Percentiles rank a stretch among this genome's conserved stretches.
Conservation (phyloP, 2,113 vertebrate genomes). For the pig (Sus scrofa) region T2T-Sscrofa CM000827.6:59155001-59155500, state of each 20-base stretch:
- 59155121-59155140: neutral
- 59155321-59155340: neutral
- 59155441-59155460: too few relatives aligned
- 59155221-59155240: conserved; percentile 23
- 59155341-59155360: neutral
- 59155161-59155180: neutral
- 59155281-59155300: neutral
- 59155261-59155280: neutral
- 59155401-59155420: too few relatives aligned
- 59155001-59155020: neutral
- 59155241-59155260: neutral
- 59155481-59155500: too few relatives aligned
- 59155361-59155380: neutral
- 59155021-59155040: neutral
- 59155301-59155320: neutral
- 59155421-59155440: too few relatives aligned
- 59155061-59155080: neutral
- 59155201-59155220: neutral
- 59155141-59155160: neutral
- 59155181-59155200: conserved; percentile 3
- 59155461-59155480: too few relatives aligned
- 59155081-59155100: neutral
- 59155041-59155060: neutral
- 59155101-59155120: neutral
- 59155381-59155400: neutral